These are phyloP conservation scores for Benitochromis conjunctus DNA, from an alignment of 2,113 vertebrate genomes.

Conservation along the genomic window DNA sequence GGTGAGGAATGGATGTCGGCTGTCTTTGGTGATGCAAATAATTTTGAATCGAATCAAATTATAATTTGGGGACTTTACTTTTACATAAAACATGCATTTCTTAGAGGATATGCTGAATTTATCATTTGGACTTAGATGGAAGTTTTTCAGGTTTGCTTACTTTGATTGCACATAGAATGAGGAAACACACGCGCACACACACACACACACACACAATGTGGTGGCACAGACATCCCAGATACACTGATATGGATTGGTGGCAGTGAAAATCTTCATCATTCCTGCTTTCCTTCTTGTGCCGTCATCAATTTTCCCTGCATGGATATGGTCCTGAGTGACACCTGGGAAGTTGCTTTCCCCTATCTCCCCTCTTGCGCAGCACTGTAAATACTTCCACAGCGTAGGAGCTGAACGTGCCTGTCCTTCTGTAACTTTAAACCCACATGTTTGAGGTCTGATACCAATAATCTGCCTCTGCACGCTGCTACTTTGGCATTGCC, in stretches of 20 bases:
- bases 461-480: constrained; percentile 26
- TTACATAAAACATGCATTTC: background rate
- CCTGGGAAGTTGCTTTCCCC: constrained; percentile 13
- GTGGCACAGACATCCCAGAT: constrained; percentile 3
- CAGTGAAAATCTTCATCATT: constrained; percentile 61
- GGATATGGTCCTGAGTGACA: constrained; percentile 59
- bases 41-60: constrained; percentile 5
- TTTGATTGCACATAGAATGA: background rate
- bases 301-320: constrained; percentile 59
- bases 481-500: background rate
- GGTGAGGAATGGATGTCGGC: background rate
- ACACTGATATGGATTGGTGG: constrained; percentile 46
- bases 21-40: background rate
- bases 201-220: background rate
- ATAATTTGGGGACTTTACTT: background rate
- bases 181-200: background rate
- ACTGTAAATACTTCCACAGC: constrained; percentile 28
- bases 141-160: background rate
- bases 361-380: background rate
- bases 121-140: background rate
- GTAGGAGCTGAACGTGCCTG: background rate
- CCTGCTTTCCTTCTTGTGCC: constrained; percentile 22
- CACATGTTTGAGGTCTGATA: constrained; percentile 30
- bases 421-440: constrained; percentile 36
- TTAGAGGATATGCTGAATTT: background rate